A percentile compares a stretch with the other conserved stretches of the same genome.
Conservation (phyloP, 2,797 vertebrate species). For the Coendou prehensilis region DNA sequence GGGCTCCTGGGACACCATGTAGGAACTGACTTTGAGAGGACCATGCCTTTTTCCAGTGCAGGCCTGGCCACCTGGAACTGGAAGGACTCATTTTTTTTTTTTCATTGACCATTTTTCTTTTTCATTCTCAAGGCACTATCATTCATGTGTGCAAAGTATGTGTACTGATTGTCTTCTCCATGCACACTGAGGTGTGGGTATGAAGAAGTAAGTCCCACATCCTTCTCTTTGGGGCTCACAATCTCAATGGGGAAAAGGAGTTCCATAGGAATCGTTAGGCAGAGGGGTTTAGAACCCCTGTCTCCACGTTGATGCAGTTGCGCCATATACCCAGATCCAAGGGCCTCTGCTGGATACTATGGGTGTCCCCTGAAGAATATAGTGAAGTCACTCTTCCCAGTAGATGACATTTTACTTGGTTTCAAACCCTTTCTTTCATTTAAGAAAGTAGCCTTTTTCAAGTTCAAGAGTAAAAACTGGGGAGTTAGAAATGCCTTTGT, state of each 20-base stretch:
- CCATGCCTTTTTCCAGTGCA: background rate
- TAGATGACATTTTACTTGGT: no score
- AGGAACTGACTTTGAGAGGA: background rate
- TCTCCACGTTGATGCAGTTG: background rate
- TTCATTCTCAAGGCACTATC: background rate
- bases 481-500: background rate
- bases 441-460: background rate
- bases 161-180: no score
- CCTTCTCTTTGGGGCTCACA: no score
- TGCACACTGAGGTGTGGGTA: no score
- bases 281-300: no score
- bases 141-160: background rate
- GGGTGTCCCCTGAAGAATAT: no score
- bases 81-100: no score
- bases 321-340: no score
- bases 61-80: no score
- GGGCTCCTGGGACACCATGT: no score
- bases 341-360: background rate
- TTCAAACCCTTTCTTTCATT: background rate
- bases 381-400: background rate
- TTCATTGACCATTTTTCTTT: background rate
- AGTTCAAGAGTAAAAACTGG: background rate
- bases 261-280: fast-evolving
- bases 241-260: no score
- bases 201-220: background rate